Conservation (phyloP, 1,140 invertebrate genomes). For the Pseudomyrmex pallidus region DNA sequence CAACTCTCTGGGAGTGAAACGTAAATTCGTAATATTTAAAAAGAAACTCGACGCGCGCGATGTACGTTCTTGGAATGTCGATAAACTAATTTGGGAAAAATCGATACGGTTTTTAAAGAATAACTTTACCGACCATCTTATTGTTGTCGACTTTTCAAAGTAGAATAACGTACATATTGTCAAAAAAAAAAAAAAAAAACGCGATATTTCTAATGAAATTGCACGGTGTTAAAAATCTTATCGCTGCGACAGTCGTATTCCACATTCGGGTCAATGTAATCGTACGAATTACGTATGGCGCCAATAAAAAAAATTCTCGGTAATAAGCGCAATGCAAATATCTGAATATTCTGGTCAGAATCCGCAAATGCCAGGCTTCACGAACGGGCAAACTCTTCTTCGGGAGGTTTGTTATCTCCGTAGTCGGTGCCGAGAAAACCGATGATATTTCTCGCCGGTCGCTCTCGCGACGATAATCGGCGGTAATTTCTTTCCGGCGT, state of each 20-base stretch:
- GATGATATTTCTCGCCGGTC: constrained; percentile 55
- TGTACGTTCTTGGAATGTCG: background rate
- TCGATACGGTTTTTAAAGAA: constrained; percentile 4
- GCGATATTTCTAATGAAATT: background rate
- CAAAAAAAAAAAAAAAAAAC: background rate
- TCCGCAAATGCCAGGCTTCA: constrained; percentile 16
- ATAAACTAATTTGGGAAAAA: background rate
- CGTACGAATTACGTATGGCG: background rate
- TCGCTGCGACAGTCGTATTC: background rate
- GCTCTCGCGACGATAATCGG: constrained; percentile 61
- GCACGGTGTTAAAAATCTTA: too few species aligned
- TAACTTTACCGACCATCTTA: background rate
- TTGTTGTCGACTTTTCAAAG: too few species aligned
- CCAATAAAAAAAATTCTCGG: background rate
- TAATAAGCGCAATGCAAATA: background rate
- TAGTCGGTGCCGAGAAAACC: background rate
- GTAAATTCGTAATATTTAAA: constrained; percentile 24
- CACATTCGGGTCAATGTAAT: background rate
- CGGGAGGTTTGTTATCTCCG: constrained; percentile 52
- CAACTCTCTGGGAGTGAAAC: constrained; percentile 15
- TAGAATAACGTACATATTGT: background rate
- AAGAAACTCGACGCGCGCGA: background rate
- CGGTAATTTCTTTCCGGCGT: constrained; percentile 64
- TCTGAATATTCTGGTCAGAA: constrained; percentile 14
- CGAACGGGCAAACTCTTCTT: constrained; percentile 4